These are phyloP conservation scores for Plusia festucae DNA, from an alignment of 2,888 invertebrate species.

Conservation along the genomic window DNA sequence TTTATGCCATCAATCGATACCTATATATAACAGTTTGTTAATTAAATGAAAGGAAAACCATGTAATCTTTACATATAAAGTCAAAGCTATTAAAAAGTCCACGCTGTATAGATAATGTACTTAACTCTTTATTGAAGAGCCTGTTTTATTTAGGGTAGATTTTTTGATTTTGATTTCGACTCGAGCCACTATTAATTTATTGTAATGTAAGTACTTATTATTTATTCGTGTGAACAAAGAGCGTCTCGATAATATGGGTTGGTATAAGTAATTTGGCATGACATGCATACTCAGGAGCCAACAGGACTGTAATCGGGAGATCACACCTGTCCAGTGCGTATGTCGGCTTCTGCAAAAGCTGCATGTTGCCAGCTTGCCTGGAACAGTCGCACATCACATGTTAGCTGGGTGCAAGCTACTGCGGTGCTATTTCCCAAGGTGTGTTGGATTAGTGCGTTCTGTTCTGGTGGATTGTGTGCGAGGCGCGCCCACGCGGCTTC, in stretches of 20 bases:
- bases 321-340: slow-evolving; percentile 5
- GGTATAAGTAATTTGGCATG: slow-evolving; percentile 33
- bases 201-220: not conserved
- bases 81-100: no score
- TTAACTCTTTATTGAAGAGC: no score
- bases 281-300: slow-evolving; percentile 17
- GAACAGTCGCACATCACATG: no score
- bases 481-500: slow-evolving; percentile 44
- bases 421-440: slow-evolving; percentile 13
- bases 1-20: no score
- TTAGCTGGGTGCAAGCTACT: not conserved
- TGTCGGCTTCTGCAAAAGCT: not conserved
- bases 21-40: no score
- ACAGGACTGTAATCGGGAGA: slow-evolving; percentile 20
- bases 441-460: not conserved
- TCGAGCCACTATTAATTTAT: no score
- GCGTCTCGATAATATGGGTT: slow-evolving; percentile 9
- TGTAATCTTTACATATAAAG: no score
- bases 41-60: no score
- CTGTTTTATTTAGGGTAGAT: no score
- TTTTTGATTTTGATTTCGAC: no score
- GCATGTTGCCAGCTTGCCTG: not conserved
- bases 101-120: no score
- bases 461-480: slow-evolving; percentile 27
- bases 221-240: slow-evolving; percentile 18